phyloP scores from a whole-genome alignment of 2,888 invertebrate genomes.

The Heliconius erato region DNA sequence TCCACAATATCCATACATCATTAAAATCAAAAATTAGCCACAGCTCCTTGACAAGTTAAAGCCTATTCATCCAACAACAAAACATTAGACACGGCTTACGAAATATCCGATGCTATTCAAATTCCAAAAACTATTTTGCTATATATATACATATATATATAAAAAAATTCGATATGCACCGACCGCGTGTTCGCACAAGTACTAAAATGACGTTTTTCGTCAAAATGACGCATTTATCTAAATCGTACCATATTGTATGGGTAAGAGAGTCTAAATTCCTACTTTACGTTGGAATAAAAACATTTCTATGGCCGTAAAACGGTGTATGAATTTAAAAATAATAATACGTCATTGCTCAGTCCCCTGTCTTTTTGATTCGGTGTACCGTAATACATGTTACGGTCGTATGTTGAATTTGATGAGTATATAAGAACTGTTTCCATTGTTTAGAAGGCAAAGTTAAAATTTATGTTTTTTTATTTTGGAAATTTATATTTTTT shows the following conservation, averaged over 20 bases:
- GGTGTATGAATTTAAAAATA: constrained; percentile 82
- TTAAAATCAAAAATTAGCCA: constrained; percentile 39
- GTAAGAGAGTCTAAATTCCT: constrained; percentile 57
- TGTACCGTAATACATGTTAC: constrained; percentile 73
- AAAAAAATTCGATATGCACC: constrained; percentile 74
- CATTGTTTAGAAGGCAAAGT: constrained; percentile 57
- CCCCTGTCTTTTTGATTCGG: constrained; percentile 79
- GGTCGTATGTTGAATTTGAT: constrained; percentile 78
- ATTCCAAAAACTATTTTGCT: constrained; percentile 74
- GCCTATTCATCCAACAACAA: constrained; percentile 51
- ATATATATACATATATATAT: constrained; percentile 9
- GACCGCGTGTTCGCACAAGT: constrained; percentile 78
- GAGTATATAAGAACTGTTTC: constrained; percentile 62
- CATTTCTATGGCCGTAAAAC: constrained; percentile 53
- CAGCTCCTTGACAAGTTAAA: constrained; percentile 42
- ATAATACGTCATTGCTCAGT: constrained; percentile 77
- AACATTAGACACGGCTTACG: constrained; percentile 61
- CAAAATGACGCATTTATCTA: constrained; percentile 36
- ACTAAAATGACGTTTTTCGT: constrained; percentile 76
- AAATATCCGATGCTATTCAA: constrained; percentile 68
- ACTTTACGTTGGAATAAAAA: constrained; percentile 43
- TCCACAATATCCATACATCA: constrained; percentile 25
- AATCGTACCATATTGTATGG: constrained; percentile 40
- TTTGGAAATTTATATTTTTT: too few relatives aligned
- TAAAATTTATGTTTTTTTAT: background rate